Evolutionary conservation across 2,113 vertebrate species (phyloP).

Genomic region (Amia ocellicauda): DNA sequence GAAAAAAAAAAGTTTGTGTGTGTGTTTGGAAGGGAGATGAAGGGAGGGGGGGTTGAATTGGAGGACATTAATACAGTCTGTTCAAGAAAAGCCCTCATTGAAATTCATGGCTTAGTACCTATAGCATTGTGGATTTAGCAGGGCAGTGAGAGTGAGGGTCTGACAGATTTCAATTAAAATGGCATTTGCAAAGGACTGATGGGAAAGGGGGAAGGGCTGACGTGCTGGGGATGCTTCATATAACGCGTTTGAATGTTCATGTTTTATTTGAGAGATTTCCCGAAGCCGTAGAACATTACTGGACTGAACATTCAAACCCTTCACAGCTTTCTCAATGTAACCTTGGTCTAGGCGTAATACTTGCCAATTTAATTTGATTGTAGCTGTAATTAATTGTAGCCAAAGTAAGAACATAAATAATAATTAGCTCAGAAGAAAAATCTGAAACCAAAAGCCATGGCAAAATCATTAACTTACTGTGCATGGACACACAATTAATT

Average conservation of each 20-base stretch:
- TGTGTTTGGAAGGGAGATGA: conserved; percentile 60
- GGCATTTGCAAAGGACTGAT: conserved; percentile 61
- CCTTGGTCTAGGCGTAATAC: no score
- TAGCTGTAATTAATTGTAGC: no score
- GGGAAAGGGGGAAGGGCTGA: conserved; percentile 19
- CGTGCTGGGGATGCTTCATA: background rate
- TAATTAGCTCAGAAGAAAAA: no score
- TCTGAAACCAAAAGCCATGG: no score
- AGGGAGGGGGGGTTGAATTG: conserved; percentile 55
- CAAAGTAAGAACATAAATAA: no score
- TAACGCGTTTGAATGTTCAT: background rate
- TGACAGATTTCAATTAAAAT: conserved; percentile 77
- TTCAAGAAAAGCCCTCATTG: conserved; percentile 70
- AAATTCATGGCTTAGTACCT: conserved; percentile 79
- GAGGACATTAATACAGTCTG: conserved; percentile 65
- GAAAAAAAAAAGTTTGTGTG: conserved; percentile 23
- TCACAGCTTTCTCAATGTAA: no score
- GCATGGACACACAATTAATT: no score
- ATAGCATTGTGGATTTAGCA: conserved; percentile 50
- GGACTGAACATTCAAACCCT: no score
- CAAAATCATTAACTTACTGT: no score
- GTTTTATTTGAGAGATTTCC: background rate
- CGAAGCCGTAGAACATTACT: no score
- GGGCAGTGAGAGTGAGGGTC: conserved; percentile 45
- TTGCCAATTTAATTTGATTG: no score